Conservation (phyloP, 2,888 invertebrate genomes). For the Latheticus oryzae region DNA sequence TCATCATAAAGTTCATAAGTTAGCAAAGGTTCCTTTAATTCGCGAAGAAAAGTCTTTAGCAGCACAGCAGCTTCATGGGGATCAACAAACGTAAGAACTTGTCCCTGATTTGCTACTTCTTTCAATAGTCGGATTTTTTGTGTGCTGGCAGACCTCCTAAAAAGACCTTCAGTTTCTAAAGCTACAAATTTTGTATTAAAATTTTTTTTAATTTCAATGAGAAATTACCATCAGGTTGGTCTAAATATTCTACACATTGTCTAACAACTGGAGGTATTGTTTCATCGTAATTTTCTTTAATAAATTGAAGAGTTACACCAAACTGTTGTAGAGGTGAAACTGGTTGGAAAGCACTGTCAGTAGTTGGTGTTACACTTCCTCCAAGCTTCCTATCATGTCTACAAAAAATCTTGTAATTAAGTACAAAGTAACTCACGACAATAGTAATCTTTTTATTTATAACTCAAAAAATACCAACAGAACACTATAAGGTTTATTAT, state of each 20-base stretch:
- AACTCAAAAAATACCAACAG: too few species aligned
- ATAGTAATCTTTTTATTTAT: too few species aligned
- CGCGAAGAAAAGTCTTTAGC: constrained; percentile 92
- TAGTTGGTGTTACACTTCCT: constrained; percentile 49
- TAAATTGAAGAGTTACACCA: constrained; percentile 92
- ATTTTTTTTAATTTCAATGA: background rate
- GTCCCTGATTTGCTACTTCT: constrained; percentile 87
- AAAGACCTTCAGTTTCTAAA: constrained; percentile 95
- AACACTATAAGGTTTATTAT: too few species aligned
- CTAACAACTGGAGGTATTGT: constrained; percentile 93
- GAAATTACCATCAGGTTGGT: constrained; percentile 82
- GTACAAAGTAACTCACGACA: too few species aligned
- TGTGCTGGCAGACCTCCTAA: constrained; percentile 92
- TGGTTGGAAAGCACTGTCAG: constrained; percentile 48
- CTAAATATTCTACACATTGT: constrained; percentile 91
- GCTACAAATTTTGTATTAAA: constrained; percentile 68
- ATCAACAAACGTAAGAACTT: constrained; percentile 81
- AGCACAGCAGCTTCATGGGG: constrained; percentile 95
- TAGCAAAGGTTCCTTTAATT: constrained; percentile 91
- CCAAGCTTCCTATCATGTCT: constrained; percentile 84
- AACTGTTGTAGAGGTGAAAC: constrained; percentile 86
- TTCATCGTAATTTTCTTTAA: constrained; percentile 87
- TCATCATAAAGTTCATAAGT: constrained; percentile 95
- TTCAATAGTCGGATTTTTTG: constrained; percentile 87
- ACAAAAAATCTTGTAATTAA: too few species aligned